Conservation (phyloP, 2,888 invertebrate genomes). For the Eupithecia tripunctaria region DNA sequence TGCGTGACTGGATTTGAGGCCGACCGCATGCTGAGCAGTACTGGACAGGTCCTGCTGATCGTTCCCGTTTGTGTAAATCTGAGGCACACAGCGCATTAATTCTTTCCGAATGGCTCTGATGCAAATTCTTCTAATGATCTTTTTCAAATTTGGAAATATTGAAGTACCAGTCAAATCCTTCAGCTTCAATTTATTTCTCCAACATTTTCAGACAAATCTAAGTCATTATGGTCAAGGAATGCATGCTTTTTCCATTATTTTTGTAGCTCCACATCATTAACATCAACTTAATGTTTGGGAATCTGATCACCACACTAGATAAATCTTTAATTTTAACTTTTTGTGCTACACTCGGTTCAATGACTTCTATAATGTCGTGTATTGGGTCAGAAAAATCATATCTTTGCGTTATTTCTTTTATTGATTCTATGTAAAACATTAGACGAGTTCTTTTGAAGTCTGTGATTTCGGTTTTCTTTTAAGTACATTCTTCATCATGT, state of each 20-base stretch:
- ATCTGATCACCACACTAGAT: neutral
- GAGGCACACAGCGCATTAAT: too few relatives aligned
- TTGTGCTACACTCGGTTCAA: neutral
- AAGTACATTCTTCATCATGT: neutral
- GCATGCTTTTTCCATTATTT: constrained; percentile 2
- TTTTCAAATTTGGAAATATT: constrained; percentile 2
- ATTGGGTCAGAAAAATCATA: constrained; percentile 6
- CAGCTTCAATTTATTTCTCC: constrained; percentile 1
- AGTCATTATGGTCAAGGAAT: constrained; percentile 1
- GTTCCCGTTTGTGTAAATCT: too few relatives aligned
- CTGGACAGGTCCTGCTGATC: too few relatives aligned
- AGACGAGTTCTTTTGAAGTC: constrained; percentile 4
- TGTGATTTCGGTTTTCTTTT: constrained; percentile 4
- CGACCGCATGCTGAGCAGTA: too few relatives aligned
- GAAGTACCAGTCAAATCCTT: neutral
- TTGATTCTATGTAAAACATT: constrained; percentile 1
- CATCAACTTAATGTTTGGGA: neutral
- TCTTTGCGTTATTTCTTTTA: neutral
- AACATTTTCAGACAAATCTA: neutral
- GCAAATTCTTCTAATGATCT: neutral
- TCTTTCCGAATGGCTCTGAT: too few relatives aligned
- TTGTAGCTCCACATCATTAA: neutral
- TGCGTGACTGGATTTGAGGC: too few relatives aligned
- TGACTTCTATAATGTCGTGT: constrained; percentile 4
- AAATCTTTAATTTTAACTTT: neutral